Conservation (phyloP, 2,888 invertebrate species). For the Elmis aenea region DNA sequence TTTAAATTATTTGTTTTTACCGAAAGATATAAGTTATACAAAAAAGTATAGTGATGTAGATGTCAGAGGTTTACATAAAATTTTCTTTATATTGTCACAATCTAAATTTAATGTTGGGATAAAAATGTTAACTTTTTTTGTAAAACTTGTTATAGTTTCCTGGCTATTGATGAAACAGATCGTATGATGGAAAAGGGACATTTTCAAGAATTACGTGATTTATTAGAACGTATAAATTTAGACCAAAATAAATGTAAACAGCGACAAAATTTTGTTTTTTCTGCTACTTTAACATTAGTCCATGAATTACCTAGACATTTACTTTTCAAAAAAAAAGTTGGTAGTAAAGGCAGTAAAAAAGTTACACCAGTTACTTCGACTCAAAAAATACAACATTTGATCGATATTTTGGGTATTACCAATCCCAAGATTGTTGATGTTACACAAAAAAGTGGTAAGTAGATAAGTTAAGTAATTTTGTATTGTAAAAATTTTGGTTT, state of each 20-base stretch:
- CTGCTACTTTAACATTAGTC: constrained; percentile 90
- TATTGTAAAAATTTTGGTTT: too few relatives aligned
- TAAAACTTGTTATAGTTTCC: constrained; percentile 55
- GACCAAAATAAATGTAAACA: constrained; percentile 55
- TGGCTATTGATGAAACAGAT: constrained; percentile 98
- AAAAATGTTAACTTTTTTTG: not conserved
- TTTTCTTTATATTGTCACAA: too few relatives aligned
- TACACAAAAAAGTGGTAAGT: constrained; percentile 66
- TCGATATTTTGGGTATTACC: constrained; percentile 77
- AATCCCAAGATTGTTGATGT: constrained; percentile 92
- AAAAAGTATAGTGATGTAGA: too few relatives aligned
- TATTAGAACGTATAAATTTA: constrained; percentile 75
- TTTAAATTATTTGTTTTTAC: too few relatives aligned
- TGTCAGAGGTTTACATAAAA: too few relatives aligned
- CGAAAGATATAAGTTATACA: too few relatives aligned
- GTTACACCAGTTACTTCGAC: constrained; percentile 63
- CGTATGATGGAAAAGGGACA: constrained; percentile 96
- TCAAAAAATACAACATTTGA: constrained; percentile 71
- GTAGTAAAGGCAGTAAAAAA: constrained; percentile 51
- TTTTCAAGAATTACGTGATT: constrained; percentile 81
- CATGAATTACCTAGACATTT: constrained; percentile 78
- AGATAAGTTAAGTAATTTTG: constrained; percentile 1
- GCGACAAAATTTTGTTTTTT: constrained; percentile 94
- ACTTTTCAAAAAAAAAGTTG: constrained; percentile 52
- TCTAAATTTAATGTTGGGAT: too few relatives aligned